Conservation (phyloP, 2,113 vertebrate genomes). For the Lepidothrix coronata region DNA sequence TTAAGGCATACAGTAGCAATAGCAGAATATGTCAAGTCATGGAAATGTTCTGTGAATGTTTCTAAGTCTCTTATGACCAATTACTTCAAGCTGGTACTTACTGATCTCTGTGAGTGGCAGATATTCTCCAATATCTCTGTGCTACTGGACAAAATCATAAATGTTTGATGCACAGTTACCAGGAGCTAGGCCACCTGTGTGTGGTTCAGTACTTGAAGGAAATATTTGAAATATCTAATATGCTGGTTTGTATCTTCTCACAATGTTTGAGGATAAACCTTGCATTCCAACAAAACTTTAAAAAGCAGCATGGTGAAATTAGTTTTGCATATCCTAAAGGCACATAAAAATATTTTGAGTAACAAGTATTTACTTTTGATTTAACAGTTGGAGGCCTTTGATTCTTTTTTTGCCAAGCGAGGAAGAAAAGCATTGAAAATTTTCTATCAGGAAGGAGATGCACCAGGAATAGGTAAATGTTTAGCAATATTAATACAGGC, state of each 20-base stretch:
- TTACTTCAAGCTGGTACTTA: neutral
- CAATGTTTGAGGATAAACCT: neutral
- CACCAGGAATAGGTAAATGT: slow-evolving; percentile 76
- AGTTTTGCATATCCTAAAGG: neutral
- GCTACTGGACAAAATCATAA: neutral
- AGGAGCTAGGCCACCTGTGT: neutral
- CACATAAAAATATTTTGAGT: neutral
- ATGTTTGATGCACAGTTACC: neutral
- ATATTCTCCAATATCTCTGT: neutral
- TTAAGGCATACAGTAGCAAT: neutral
- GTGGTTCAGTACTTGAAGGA: neutral
- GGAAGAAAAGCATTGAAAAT: slow-evolving; percentile 78
- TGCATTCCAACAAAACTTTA: neutral
- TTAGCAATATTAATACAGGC: neutral
- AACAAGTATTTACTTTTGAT: slow-evolving; percentile 8
- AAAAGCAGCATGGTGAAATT: neutral
- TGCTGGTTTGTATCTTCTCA: neutral
- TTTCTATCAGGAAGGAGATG: slow-evolving; percentile 81
- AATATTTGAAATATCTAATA: neutral
- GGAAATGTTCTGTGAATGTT: neutral
- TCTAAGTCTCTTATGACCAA: neutral
- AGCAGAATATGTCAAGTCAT: neutral
- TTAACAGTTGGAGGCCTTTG: slow-evolving; percentile 77
- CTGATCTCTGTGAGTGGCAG: neutral
- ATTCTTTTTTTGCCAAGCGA: slow-evolving; percentile 77